These are phyloP conservation scores for Drosophila borborema DNA, from an alignment of 2,888 invertebrate genomes.

Conservation along the genomic window DNA sequence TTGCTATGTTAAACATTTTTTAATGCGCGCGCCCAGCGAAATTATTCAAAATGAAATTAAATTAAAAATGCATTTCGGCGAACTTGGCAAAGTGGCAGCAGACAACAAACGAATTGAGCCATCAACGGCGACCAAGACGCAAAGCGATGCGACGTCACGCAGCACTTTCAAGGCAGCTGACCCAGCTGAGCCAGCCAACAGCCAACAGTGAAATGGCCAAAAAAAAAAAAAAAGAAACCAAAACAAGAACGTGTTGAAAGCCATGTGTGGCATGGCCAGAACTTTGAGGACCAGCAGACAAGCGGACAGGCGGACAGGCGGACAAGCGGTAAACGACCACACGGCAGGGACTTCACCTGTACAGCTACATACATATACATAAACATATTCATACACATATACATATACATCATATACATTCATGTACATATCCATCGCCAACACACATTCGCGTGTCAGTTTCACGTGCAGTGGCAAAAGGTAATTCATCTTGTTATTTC, in stretches of 20 bases:
- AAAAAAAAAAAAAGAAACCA: conserved; percentile 41
- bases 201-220: conserved; percentile 59
- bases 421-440: neutral
- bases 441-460: conserved; percentile 77
- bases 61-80: conserved; percentile 74
- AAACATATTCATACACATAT: no score
- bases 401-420: no score
- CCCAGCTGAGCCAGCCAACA: conserved; percentile 3
- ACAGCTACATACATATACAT: conserved; percentile 5
- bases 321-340: conserved; percentile 25
- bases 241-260: conserved; percentile 72
- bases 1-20: conserved; percentile 58
- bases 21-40: conserved; percentile 57
- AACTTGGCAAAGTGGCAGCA: conserved; percentile 24
- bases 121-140: conserved; percentile 51
- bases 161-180: conserved; percentile 43
- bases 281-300: conserved; percentile 37
- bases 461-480: conserved; percentile 81
- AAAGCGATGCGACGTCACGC: conserved; percentile 67
- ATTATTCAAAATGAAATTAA: conserved; percentile 69
- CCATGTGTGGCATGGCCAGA: conserved; percentile 69
- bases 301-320: neutral
- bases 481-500: conserved; percentile 80
- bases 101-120: conserved; percentile 73
- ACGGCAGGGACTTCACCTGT: conserved; percentile 21